phyloP scores from a whole-genome alignment of 2,888 invertebrate genomes.

The Troides helena region DNA sequence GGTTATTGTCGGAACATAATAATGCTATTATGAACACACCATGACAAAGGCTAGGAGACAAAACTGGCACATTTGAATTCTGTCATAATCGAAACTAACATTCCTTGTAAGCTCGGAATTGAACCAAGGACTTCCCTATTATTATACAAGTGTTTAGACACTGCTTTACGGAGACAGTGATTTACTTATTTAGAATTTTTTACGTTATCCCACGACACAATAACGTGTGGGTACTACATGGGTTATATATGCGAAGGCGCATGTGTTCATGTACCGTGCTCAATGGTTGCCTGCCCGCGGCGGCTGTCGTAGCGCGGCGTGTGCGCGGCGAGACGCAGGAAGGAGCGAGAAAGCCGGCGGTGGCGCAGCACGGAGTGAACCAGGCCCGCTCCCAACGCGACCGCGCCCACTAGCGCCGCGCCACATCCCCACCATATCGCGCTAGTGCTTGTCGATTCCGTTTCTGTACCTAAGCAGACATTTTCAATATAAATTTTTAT shows the following conservation, averaged over 20 bases:
- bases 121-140: no score
- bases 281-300: slow-evolving; percentile 92
- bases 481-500: no score
- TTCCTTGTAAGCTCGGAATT: no score
- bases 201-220: neutral
- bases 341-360: slow-evolving; percentile 86
- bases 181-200: neutral
- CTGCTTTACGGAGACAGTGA: no score
- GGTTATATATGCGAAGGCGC: neutral
- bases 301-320: slow-evolving; percentile 87
- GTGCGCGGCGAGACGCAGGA: slow-evolving; percentile 83
- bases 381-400: slow-evolving; percentile 79
- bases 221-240: neutral
- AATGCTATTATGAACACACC: no score
- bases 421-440: slow-evolving; percentile 58
- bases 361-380: slow-evolving; percentile 84
- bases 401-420: slow-evolving; percentile 61
- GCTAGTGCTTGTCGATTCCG: slow-evolving; percentile 31
- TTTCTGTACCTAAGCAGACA: slow-evolving; percentile 21
- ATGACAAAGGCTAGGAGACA: no score
- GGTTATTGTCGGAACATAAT: no score
- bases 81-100: no score
- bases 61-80: no score
- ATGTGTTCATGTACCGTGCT: slow-evolving; percentile 78
- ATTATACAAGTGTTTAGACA: no score